These are phyloP conservation scores for Passer domesticus DNA, from an alignment of 2,113 vertebrate species.

Conservation along the genomic window DNA sequence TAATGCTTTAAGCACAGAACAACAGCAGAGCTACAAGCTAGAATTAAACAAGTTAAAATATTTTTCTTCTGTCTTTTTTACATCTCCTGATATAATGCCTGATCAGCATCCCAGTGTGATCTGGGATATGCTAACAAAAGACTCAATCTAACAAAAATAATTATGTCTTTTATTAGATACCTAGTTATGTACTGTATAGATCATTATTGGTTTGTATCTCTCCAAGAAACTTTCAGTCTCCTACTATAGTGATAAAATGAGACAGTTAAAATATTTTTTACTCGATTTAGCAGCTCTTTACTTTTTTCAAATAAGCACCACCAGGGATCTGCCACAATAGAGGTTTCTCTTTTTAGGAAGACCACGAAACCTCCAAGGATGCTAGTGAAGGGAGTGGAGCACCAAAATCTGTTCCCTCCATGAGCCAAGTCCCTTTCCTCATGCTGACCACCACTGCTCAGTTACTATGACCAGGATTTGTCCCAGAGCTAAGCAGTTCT, in stretches of 20 bases:
- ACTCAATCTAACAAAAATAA: neutral
- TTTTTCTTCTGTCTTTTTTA: neutral
- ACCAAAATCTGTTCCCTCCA: neutral
- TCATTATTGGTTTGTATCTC: neutral
- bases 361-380: neutral
- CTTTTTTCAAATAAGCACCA: neutral
- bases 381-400: fast-evolving
- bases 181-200: neutral
- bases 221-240: neutral
- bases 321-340: neutral
- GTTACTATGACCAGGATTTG: neutral
- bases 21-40: neutral
- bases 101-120: neutral
- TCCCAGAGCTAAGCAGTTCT: neutral
- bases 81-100: neutral
- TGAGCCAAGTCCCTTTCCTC: neutral
- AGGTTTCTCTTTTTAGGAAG: neutral
- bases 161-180: neutral
- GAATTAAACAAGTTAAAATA: neutral
- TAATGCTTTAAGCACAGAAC: neutral
- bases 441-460: neutral
- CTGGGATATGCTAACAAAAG: neutral
- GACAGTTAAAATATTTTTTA: neutral
- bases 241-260: neutral
- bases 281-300: neutral